Evolutionary conservation across 1,140 invertebrate genomes (phyloP), one percentile per base, ranked within the genome.

Genomic region (Macrocentrus cingulum): DNA sequence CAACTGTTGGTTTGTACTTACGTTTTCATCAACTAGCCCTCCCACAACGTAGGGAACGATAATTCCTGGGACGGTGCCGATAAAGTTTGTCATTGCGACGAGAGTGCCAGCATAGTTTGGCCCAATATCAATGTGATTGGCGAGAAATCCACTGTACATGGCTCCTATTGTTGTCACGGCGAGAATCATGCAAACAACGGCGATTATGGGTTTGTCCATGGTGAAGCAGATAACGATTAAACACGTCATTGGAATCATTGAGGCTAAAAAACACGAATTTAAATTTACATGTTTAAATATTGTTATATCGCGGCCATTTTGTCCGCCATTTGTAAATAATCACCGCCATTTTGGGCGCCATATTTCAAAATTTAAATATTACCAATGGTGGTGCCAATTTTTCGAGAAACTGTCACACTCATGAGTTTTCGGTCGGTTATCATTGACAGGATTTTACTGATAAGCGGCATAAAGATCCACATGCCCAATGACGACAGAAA

Each of bases 101-200:
- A 95, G 70, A 6, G 88, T 91, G 64, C 86, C 84, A 22, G 92
- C 91, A 74, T 87, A 94, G 68, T 92, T 91, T 13, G 61, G 57
- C 0, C 92, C 91, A 63, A 95, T 91, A 68, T 95, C 92, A 68
- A 94, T 93, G 67, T 94, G 92, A 75, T 95, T 96, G 6, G 91
- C 88, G 11, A 94, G 80, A 74, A 91, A 94, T 20, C 92, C 92
- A 66, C 88, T 88, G 75, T 91, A 94, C 87, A 93, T 92, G 58
- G 87, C 88, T 13, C 91, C 92, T 65, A 90, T 89, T 42, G 86
- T 81, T 13, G 88, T 88, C 6, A 92, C 85, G 7, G 84, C 89
- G 4, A 86, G 70, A 0, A 88, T 87, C 82, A 92, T 88, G 1
- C 94, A 71, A 2, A 82, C 78, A 2, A 94, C 89, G 0, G 90